Percentiles rank a stretch among this genome's conserved stretches.
phyloP scores from a whole-genome alignment of 2,797 vertebrate genomes.

The Bradypus variegatus region DNA sequence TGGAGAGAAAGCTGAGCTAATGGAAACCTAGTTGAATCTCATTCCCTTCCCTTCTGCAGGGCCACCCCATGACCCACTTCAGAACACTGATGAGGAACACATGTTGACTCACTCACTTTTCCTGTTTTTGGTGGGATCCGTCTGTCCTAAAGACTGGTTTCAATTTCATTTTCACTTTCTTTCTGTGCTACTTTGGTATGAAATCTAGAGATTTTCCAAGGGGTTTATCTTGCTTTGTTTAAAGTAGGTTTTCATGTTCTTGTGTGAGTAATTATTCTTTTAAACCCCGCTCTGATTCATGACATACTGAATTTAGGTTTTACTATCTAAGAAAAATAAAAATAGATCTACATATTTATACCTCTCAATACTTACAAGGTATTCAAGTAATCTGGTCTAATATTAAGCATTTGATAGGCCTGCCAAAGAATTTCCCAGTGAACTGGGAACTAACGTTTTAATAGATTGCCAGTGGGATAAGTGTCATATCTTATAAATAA shows the following conservation, averaged over 20 bases:
- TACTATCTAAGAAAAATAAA: neutral
- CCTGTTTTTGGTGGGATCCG: neutral
- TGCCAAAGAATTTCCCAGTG: neutral
- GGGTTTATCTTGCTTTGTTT: neutral
- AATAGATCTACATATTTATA: neutral
- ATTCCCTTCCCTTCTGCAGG: neutral
- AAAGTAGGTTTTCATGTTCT: neutral
- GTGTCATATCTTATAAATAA: neutral
- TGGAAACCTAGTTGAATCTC: conserved; percentile 50
- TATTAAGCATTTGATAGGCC: neutral
- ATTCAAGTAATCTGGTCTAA: neutral
- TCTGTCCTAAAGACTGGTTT: conserved; percentile 17
- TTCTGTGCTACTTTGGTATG: neutral
- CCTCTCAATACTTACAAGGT: neutral
- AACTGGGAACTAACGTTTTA: neutral
- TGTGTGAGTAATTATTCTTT: neutral
- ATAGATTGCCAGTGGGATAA: neutral
- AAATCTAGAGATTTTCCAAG: neutral
- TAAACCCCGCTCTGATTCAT: neutral
- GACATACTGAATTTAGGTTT: neutral
- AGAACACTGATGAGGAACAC: conserved; percentile 41
- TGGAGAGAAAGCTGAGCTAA: conserved; percentile 52
- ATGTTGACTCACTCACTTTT: conserved; percentile 45
- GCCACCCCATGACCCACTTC: neutral
- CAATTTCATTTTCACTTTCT: neutral